Percentiles rank a stretch among this genome's conserved stretches.
Evolutionary conservation across 1,140 invertebrate genomes (phyloP).

Genomic region (Diorhabda elongata): DNA sequence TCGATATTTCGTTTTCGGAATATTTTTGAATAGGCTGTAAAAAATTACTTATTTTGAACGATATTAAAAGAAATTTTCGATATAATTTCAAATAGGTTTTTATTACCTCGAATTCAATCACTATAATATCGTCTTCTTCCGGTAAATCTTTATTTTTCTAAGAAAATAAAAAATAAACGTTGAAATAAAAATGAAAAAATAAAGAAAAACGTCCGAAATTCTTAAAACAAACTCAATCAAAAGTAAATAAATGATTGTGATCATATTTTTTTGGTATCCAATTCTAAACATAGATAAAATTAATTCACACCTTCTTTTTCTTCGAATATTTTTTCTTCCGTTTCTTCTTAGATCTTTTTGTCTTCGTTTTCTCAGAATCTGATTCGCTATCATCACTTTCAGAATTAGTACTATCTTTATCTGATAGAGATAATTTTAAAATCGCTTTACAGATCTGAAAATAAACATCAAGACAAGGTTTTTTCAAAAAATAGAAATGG

Average conservation of each 20-base stretch:
- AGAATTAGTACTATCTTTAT: conserved; percentile 32
- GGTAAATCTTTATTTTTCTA: conserved; percentile 8
- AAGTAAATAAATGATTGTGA: neutral
- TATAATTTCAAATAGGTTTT: neutral
- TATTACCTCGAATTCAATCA: conserved; percentile 11
- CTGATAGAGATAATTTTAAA: conserved; percentile 35
- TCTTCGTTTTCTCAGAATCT: conserved; percentile 27
- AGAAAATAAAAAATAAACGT: conserved; percentile 9
- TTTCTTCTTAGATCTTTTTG: conserved; percentile 20
- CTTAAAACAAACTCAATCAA: neutral
- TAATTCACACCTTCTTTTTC: conserved; percentile 20
- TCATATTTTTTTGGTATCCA: neutral
- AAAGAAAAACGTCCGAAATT: neutral
- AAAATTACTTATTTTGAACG: neutral
- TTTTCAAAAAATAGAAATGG: no score
- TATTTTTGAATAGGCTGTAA: conserved; percentile 11
- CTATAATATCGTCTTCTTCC: conserved; percentile 4
- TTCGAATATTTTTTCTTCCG: conserved; percentile 26
- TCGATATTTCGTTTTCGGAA: conserved; percentile 13
- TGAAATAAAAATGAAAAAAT: neutral
- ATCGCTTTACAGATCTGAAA: conserved; percentile 43
- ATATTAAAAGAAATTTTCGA: no score
- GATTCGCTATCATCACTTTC: conserved; percentile 33
- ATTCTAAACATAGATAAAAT: no score
- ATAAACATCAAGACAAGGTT: neutral